phyloP scores from a whole-genome alignment of 1,140 invertebrate species.

The Pemphigus obesinymphae region DNA sequence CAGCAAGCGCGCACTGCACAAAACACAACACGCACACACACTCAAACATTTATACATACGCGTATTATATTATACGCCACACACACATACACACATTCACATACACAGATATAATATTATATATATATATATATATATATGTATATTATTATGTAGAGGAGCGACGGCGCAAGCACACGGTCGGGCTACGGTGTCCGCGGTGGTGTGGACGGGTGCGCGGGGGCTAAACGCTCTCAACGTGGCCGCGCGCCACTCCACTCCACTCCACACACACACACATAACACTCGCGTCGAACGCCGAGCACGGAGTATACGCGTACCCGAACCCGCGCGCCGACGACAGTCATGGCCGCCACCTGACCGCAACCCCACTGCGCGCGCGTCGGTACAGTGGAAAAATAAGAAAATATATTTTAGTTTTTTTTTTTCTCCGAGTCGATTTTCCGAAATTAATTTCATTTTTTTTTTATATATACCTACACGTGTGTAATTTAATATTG shows the following conservation, averaged over 20 bases:
- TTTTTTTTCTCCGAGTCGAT: background rate
- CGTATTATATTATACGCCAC: too few species aligned
- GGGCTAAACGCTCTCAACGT: slow-evolving; percentile 38
- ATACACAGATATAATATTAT: background rate
- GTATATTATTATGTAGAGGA: background rate
- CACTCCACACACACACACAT: background rate
- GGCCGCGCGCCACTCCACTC: slow-evolving; percentile 27
- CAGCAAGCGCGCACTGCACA: background rate
- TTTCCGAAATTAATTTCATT: background rate
- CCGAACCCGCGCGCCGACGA: background rate
- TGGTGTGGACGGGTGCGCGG: background rate
- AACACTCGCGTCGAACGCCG: background rate
- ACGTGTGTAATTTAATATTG: too few species aligned
- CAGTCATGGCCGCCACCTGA: slow-evolving; percentile 39
- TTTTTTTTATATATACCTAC: background rate
- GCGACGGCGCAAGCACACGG: background rate
- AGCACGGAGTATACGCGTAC: background rate
- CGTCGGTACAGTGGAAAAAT: slow-evolving; percentile 19
- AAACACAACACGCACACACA: background rate
- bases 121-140: background rate
- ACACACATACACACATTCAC: background rate
- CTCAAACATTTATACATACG: too few species aligned
- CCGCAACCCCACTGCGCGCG: slow-evolving; percentile 35
- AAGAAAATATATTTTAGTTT: background rate
- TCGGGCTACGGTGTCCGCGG: background rate